Evolutionary conservation across 1,140 invertebrate species (phyloP).

Genomic region (Gonioctena quinquepunctata): DNA sequence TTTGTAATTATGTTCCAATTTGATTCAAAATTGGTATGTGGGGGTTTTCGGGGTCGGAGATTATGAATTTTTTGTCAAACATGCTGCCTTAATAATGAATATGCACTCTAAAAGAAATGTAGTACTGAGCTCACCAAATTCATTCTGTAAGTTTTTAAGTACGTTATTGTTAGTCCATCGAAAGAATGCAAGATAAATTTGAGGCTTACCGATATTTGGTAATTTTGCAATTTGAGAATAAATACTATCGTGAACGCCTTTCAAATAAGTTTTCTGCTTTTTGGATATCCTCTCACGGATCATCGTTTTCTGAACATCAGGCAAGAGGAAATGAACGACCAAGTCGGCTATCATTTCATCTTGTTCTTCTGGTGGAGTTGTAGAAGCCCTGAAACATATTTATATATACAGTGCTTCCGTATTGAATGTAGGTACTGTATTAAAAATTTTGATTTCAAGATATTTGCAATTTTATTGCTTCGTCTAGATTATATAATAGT

Average conservation of each 20-base stretch:
- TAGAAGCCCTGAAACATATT: conserved; percentile 18
- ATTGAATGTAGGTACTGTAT: too few species aligned
- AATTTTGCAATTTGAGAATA: conserved; percentile 41
- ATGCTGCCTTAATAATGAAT: background rate
- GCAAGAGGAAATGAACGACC: conserved; percentile 66
- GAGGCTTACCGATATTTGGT: conserved; percentile 34
- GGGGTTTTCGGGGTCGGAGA: too few species aligned
- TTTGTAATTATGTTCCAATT: too few species aligned
- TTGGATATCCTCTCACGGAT: conserved; percentile 48
- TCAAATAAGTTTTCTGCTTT: conserved; percentile 44
- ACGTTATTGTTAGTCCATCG: background rate
- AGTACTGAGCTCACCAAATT: background rate
- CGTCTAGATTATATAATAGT: too few species aligned
- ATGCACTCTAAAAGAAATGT: background rate
- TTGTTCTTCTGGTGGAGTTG: conserved; percentile 36
- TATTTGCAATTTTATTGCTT: too few species aligned
- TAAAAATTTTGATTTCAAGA: too few species aligned
- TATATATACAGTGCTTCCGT: too few species aligned
- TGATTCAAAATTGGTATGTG: too few species aligned
- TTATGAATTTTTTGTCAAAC: background rate
- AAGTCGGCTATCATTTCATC: conserved; percentile 66
- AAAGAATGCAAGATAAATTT: background rate
- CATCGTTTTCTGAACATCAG: conserved; percentile 60
- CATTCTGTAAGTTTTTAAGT: background rate
- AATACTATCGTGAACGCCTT: conserved; percentile 43